Evolutionary conservation across 2,797 vertebrate species (phyloP), one percentile per base, ranked within the genome.

Genomic region (Craterocephalus amniculus): DNA sequence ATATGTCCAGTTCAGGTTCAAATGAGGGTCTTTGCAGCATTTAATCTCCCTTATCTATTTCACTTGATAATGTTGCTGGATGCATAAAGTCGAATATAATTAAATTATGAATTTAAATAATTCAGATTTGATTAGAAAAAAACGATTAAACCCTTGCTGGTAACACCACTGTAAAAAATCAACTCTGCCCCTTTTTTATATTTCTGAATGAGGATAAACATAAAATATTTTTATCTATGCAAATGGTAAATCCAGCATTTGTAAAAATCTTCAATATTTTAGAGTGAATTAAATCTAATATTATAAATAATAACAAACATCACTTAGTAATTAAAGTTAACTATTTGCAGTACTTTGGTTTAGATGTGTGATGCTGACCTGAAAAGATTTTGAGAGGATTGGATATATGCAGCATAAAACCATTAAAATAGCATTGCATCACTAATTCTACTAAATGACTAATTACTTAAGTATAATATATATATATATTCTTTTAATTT

Each of bases 1-100:
- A 32, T 32, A 51, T 1, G 1, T 26, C 11, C 18, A n/a, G 74
- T 61, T 66, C 45, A 59, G 52, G 35, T 61, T 56, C 52, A 48
- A 61, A 10, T 11, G 27, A 6, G 26, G 48, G 22, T 54, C 51
- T 54, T 27, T 29, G 49, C 4, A 14, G 20, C 12, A 60, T 58
- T 10, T 27, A 12, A 26, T 62, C 31, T 14, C 2, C 11, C n/a
- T 55, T n/a, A 27, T 13, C 43, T 35, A n/a, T 36, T 60, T 48
- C 14, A 24, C 38, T 55, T 40, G 26, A 38, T 20, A 52, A 6
- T 24, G 32, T 9, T 31, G 18, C 11, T 11, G 11, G 38, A 31
- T 4, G 9, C 20, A 8, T 16, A n/a, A 40, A 60, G 18, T 2
- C 4, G 12, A 22, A 6, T 7, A 27, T 34, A 52, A 29, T 57